Base-by-base conservation (phyloP, 1,140 invertebrate species). In the Temnothorax nylanderi region DNA sequence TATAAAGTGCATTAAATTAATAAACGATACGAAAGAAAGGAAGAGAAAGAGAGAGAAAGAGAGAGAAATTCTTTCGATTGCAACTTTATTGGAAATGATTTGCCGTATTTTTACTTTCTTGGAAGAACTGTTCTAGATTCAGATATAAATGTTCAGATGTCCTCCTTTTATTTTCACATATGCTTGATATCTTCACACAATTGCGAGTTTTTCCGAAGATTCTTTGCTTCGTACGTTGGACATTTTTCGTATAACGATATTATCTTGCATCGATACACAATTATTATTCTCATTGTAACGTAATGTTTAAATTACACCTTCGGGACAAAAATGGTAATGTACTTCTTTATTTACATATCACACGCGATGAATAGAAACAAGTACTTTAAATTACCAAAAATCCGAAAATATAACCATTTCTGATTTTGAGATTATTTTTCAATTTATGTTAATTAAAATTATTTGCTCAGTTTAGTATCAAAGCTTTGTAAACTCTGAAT, bases 71-170 rank as follows among this genome's bases (percentile, higher is more conserved):
- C 11, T 76, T 76, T 56, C 37, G 0, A 54, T 11, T 74, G 5
- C 6, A 75, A 44, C 32, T 44, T 37, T 51, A 41, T 58, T 32
- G n/a, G 37, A 76, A 60, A 62, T 41, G 16, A 76, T 60, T 44
- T 8, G 10, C 16, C 10, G 6, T 77, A 41, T 32, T 32, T 49
- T 62, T 56, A 26, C 37, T 60, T 8, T 47, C 26, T 2, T 44
- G 34, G 2, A 32, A n/a, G 18, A 64, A 77, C 44, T 75, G 26
- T 11, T 76, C 21, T 37, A 76, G 13, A 76, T 75, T 16, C n/a
- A 51, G 26, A 18, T 72, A 49, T 72, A 72, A 51, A 72, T 49
- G 44, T 72, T 51, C 16, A 18, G 13, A 34, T 37, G 47, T 54
- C 26, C 49, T 54, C 32, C 11, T 74, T 18, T 74, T 34, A 34